phyloP scores from a whole-genome alignment of 1,140 invertebrate species.

The Drosophila tsacasi region DNA sequence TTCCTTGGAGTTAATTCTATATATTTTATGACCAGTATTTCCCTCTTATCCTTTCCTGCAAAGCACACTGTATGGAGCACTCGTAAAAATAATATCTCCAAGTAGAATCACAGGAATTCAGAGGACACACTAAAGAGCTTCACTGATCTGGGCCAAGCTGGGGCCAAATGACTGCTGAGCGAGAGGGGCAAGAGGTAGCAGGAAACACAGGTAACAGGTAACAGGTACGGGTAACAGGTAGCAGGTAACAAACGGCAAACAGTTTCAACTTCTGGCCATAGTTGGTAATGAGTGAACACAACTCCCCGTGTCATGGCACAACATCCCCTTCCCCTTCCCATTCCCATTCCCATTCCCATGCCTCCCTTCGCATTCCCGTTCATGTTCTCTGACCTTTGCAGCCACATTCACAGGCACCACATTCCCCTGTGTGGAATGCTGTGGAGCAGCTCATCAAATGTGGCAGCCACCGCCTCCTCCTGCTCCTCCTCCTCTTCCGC shows the following conservation, averaged over 20 bases:
- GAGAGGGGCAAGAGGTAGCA: not conserved
- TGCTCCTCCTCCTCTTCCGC: not conserved
- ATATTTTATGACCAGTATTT: not conserved
- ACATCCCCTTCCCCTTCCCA: not conserved
- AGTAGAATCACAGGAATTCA: constrained; percentile 13
- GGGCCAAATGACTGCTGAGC: not conserved
- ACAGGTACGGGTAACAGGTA: constrained; percentile 20
- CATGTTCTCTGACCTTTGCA: constrained; percentile 4
- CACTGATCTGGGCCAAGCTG: constrained; percentile 11
- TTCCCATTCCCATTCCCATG: not conserved
- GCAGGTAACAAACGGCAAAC: constrained; percentile 13
- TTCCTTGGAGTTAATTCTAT: not conserved
- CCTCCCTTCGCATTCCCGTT: not conserved
- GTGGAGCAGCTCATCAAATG: constrained; percentile 36
- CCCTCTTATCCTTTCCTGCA: not conserved
- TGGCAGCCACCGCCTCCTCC: not conserved
- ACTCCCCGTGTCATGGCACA: constrained; percentile 22
- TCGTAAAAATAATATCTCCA: constrained; percentile 11
- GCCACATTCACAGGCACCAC: constrained; percentile 4
- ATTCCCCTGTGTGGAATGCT: not conserved
- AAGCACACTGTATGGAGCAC: not conserved
- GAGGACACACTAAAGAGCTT: constrained; percentile 11
- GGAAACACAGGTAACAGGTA: constrained; percentile 18
- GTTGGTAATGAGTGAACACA: constrained; percentile 36
- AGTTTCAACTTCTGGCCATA: constrained; percentile 23